Evolutionary conservation across 1,140 invertebrate species (phyloP).

Genomic region (Heterodera carotae): DNA sequence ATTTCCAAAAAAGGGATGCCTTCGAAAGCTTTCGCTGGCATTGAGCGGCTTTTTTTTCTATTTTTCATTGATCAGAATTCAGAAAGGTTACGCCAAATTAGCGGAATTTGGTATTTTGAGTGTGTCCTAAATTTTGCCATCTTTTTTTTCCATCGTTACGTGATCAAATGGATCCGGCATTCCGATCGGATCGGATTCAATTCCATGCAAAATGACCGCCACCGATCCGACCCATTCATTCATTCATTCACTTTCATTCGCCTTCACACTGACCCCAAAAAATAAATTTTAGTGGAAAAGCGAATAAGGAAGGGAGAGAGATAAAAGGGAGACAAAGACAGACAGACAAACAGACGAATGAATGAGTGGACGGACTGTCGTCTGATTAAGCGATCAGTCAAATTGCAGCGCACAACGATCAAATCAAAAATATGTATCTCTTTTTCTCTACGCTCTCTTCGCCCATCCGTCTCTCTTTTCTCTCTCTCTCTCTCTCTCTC

Average conservation of each 20-base stretch:
- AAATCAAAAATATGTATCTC: neutral
- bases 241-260: neutral
- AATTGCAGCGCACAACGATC: neutral
- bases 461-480: neutral
- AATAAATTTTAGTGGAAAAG: neutral
- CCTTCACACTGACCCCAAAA: neutral
- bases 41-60: neutral
- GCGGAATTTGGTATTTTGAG: too few relatives aligned
- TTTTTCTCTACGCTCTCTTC: neutral
- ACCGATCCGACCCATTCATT: too few relatives aligned
- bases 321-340: neutral
- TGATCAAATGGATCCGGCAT: neutral
- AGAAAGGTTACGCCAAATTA: too few relatives aligned
- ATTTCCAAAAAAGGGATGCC: neutral
- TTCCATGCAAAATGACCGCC: neutral
- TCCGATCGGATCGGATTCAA: neutral
- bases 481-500: neutral
- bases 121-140: too few relatives aligned
- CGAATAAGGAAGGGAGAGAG: too few relatives aligned
- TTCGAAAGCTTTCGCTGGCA: too few relatives aligned
- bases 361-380: neutral
- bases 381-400: neutral
- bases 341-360: neutral
- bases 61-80: neutral
- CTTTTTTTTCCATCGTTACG: too few relatives aligned